These are phyloP conservation scores for Bujurquina vittata DNA, from an alignment of 2,113 vertebrate genomes.

Conservation along the genomic window DNA sequence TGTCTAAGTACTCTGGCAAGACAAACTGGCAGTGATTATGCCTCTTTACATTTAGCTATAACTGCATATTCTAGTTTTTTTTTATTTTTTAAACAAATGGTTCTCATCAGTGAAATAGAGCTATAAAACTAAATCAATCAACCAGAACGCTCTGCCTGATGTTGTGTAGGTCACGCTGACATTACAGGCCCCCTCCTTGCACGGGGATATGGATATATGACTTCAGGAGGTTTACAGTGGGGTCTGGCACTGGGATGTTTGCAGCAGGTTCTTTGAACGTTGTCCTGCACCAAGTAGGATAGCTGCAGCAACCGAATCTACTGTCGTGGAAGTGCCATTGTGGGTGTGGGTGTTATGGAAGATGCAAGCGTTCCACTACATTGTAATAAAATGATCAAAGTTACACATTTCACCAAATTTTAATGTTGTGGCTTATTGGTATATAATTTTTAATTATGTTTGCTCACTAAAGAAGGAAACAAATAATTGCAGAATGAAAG, in stretches of 20 bases:
- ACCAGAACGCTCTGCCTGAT: neutral
- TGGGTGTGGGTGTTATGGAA: neutral
- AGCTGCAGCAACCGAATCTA: neutral
- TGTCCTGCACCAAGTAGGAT: neutral
- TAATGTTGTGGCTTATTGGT: neutral
- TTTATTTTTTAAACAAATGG: neutral
- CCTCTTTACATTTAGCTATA: constrained; percentile 37
- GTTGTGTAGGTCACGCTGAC: neutral
- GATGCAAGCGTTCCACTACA: neutral
- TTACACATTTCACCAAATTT: neutral
- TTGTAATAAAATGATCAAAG: neutral
- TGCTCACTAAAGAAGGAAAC: too few species aligned
- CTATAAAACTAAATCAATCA: neutral
- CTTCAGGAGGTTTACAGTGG: neutral
- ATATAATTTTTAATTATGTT: too few species aligned
- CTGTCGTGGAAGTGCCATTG: neutral
- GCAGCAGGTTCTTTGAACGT: neutral
- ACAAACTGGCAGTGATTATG: constrained; percentile 29
- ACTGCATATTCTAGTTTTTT: constrained; percentile 14
- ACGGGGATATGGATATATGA: neutral
- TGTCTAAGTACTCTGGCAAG: constrained; percentile 1
- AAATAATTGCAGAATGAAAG: neutral
- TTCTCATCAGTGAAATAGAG: neutral
- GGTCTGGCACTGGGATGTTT: neutral
- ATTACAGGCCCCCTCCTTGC: neutral